phyloP scores from a whole-genome alignment of 2,888 invertebrate species.

The Heliconius hortense region DNA sequence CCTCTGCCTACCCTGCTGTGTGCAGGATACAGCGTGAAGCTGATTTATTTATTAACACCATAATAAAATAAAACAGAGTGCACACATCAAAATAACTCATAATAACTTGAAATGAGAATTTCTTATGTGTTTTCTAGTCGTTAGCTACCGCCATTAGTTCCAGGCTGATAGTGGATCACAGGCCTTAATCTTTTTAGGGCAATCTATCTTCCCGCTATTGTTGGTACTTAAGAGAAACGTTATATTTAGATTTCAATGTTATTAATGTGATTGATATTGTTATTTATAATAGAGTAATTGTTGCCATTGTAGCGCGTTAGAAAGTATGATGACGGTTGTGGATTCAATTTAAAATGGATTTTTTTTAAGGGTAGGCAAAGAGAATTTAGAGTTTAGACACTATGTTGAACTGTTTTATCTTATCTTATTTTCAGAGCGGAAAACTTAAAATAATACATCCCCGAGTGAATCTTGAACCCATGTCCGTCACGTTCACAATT shows the following conservation, averaged over 20 bases:
- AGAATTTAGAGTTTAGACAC: not conserved
- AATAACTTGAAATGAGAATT: not conserved
- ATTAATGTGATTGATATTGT: constrained; percentile 14
- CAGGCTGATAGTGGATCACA: constrained; percentile 34
- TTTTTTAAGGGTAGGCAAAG: not conserved
- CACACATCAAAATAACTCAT: not conserved
- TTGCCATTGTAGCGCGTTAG: not conserved
- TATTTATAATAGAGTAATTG: not conserved
- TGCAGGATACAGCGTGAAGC: too few species aligned
- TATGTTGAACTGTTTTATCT: too few species aligned
- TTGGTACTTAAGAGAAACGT: constrained; percentile 16
- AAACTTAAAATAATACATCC: not conserved
- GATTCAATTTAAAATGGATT: not conserved
- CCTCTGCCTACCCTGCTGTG: too few species aligned
- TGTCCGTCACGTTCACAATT: not conserved
- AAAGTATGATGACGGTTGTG: not conserved
- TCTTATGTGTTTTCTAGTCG: constrained; percentile 25
- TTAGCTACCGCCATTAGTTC: constrained; percentile 34
- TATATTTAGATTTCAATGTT: constrained; percentile 13
- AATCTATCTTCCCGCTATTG: constrained; percentile 40
- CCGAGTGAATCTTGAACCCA: not conserved
- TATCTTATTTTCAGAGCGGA: too few species aligned
- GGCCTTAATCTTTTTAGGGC: constrained; percentile 36
- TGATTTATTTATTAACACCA: too few species aligned
- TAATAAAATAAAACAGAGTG: not conserved